Evolutionary conservation across 35 echinoderm and acorn worm species (phyloP), one percentile per base, ranked within the genome.

Genomic region (Eucidaris tribuloides): DNA sequence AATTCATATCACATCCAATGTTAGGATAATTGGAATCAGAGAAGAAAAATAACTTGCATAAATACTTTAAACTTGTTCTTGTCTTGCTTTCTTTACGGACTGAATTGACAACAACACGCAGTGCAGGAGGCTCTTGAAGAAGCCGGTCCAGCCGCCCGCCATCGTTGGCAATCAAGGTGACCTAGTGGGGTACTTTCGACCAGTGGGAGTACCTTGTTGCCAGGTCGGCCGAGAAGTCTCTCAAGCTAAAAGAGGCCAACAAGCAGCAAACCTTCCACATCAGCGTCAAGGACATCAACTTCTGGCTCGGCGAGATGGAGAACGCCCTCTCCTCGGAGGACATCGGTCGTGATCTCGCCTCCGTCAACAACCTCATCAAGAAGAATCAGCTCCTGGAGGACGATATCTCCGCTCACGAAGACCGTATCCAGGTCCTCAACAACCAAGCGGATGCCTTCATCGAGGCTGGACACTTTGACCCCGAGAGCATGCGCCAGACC

Each of bases 301-400:
- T 93, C 90, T 97, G 94, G 94, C 90, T 97, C 17, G 84, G 90
- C 60, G 94, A 97, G 90, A 90, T 93, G 57, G 96, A 99, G 79
- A 89, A 88, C 35, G 87, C 87, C 46, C 82, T 99, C n/a, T n/a
- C 96, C n/a, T 99, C 96, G 27, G 91, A 99, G 48, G 96, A n/a
- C 52, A 58, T 93, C 24, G 96, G 96, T 66, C 90, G 96, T 83
- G 96, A 99, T 45, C 58, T 99, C 57, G 77, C 96, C 74, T 99
- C 96, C 3, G n/a, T n/a, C n/a, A 83, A 88, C 65, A 93, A 99
- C 86, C 84, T 99, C 35, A 58, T 99, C 17, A 93, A 93, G 91
- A 99, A 99, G 44, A 90, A 99, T 40, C 82, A 89, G 31, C 87
- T 99, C 36, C n/a, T n/a, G 38, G 96, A 99, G 48, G 96, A 92